Percentiles rank a stretch among this genome's conserved stretches.
phyloP scores from a whole-genome alignment of 2,888 invertebrate species.

The Drosophila melanocephala region DNA sequence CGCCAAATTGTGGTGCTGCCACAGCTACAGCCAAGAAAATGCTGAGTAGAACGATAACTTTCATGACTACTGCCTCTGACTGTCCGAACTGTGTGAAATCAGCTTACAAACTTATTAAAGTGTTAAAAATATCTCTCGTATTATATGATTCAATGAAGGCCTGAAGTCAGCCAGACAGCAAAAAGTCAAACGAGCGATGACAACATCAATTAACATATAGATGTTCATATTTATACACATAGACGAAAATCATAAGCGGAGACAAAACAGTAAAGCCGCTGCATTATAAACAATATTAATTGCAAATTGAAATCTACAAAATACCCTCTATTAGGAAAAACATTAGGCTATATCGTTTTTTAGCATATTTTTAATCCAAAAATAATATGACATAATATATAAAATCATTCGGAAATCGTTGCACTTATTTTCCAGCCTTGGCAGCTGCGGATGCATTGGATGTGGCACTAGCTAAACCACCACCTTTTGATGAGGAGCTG shows the following conservation, averaged over 20 bases:
- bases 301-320: not conserved
- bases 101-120: constrained; percentile 45
- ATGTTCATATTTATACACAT: not conserved
- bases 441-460: constrained; percentile 21
- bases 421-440: constrained; percentile 12
- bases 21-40: constrained; percentile 58
- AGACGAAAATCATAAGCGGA: constrained; percentile 23
- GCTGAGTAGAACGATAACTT: constrained; percentile 57
- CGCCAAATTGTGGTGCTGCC: constrained; percentile 54
- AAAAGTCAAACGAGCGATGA: not conserved
- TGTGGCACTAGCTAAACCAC: constrained; percentile 34
- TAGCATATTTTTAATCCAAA: constrained; percentile 27
- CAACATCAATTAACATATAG: constrained; percentile 48
- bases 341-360: not conserved
- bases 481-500: constrained; percentile 15
- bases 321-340: not conserved
- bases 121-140: constrained; percentile 17
- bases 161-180: constrained; percentile 19
- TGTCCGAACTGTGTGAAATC: constrained; percentile 33
- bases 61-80: constrained; percentile 46
- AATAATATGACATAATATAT: constrained; percentile 12
- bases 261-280: constrained; percentile 32
- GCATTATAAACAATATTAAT: constrained; percentile 9
- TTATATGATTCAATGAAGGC: constrained; percentile 33
- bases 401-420: not conserved